Evolutionary conservation across 23 tunicate genomes (phyloP).

Genomic region (Aplidium turbinatum): DNA sequence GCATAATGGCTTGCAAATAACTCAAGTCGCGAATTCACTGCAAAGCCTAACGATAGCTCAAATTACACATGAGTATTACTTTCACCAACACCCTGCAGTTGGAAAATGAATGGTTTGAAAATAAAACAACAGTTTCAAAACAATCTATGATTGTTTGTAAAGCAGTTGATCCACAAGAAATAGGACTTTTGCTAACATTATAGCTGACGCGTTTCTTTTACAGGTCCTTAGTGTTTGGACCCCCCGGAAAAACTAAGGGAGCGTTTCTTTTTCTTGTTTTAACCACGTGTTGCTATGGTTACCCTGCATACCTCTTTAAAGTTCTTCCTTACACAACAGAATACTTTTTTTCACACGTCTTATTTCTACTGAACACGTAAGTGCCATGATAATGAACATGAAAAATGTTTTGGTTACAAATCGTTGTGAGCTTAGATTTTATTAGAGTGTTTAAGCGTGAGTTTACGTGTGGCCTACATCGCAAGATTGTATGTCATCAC

Average conservation of each 20-base stretch:
- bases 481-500: no score
- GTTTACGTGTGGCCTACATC: no score
- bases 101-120: no score
- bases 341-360: slow-evolving; percentile 58
- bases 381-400: slow-evolving; percentile 10
- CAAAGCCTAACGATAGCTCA: no score
- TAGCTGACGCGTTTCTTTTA: slow-evolving; percentile 18
- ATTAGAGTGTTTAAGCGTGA: background rate
- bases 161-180: no score
- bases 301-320: slow-evolving; percentile 84
- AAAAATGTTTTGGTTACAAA: background rate
- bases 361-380: slow-evolving; percentile 80
- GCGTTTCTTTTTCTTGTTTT: slow-evolving; percentile 77
- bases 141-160: no score
- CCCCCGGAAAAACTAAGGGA: slow-evolving; percentile 90
- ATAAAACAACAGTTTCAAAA: no score
- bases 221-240: slow-evolving; percentile 92
- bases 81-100: no score
- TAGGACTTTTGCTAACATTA: no score
- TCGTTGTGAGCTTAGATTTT: background rate
- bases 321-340: slow-evolving; percentile 82
- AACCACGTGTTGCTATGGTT: slow-evolving; percentile 73
- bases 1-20: no score
- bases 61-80: no score
- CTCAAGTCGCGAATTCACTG: no score